Base-by-base conservation (phyloP, 2,113 vertebrate species). In the Hipposideros armiger region DNA sequence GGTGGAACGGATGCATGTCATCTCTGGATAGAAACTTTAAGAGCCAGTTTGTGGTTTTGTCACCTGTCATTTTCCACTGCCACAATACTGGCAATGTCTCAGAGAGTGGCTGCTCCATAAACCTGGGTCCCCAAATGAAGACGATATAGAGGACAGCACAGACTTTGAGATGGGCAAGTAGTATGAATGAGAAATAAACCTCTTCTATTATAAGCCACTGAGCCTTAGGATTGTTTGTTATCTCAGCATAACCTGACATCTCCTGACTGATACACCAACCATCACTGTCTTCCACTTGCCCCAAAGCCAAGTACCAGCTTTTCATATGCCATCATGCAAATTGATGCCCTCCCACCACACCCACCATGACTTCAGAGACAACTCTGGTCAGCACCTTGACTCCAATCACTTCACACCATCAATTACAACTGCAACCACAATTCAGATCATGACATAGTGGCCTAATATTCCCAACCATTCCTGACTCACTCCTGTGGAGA, bases 171-270 rank as follows among this genome's bases (percentile, higher is more conserved):
- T 45, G 30, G 60, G 32, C 11, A 67, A 74, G 20, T 9, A 15
- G 10, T 36, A 8, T 5, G 11, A 60, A 16, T 9, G 45, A 83
- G 52, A 74, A 87, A 54, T n/a, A 87, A 85, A 56, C 42, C 5
- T 92, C 5, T 81, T 30, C 50, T 19, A 4, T 50, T 81, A 40
- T 32, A 62, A 80, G n/a, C 42, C 40, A 56, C 10, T 11, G 58
- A 77, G 32, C 5, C 36, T 85, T 45, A 76, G 9, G 42, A 30
- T 15, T 94, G 52, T 66, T 85, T 78, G 83, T 85, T 69, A 94
- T 13, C 4, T 47, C 16, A 69, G 36, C 11, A 36, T n/a, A 64
- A 73, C 30, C 28, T 80, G 28, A 36, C 19, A 15, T 72, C 64
- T 78, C 56, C 88, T 80, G 73, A 69, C 30, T 24, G 69, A 36